Conservation (phyloP, 2,113 vertebrate genomes). For the Phocoena sinus region DNA sequence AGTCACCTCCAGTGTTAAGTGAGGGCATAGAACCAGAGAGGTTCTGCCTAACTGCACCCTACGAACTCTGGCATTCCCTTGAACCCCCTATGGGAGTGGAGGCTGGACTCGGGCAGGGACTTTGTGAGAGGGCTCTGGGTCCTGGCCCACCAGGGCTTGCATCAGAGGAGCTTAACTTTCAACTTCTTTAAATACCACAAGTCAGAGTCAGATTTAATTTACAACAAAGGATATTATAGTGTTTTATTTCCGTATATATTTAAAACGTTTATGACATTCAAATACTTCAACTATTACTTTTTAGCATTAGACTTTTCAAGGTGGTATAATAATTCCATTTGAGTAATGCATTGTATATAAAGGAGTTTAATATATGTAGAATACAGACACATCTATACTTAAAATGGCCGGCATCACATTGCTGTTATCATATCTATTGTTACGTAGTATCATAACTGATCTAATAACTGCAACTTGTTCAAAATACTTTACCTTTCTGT, state of each 20-base stretch:
- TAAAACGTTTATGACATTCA: slow-evolving; percentile 3
- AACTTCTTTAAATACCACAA: background rate
- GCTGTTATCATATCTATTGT: background rate
- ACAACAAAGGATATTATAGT: background rate
- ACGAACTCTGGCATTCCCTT: background rate
- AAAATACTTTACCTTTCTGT: slow-evolving; percentile 12
- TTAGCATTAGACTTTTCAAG: background rate
- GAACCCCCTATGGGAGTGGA: too few relatives aligned
- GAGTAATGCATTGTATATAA: background rate
- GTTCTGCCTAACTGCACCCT: background rate
- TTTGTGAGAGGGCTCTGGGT: background rate
- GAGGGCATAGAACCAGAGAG: background rate
- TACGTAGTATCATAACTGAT: background rate
- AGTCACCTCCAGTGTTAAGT: background rate
- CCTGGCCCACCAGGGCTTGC: background rate
- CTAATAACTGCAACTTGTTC: background rate
- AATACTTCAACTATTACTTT: background rate
- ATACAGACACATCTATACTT: background rate
- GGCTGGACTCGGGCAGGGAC: background rate
- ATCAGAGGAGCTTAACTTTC: background rate
- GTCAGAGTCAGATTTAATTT: background rate
- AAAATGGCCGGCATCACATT: background rate
- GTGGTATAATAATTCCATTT: background rate
- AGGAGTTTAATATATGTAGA: background rate
- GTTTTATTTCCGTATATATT: slow-evolving; percentile 12